phyloP scores from a whole-genome alignment of 2,888 invertebrate species.

The Heliconius erato region DNA sequence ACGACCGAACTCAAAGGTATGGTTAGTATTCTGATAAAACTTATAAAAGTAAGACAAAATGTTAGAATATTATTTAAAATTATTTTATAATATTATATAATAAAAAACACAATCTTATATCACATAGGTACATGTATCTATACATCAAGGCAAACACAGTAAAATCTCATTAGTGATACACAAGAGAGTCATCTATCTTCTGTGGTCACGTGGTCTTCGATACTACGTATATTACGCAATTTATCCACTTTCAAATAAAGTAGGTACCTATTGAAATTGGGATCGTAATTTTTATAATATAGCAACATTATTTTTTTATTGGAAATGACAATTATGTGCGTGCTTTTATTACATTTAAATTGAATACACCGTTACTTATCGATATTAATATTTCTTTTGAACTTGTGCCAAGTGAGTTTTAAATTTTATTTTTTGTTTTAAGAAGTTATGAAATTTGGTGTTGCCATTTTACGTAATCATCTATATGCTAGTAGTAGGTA shows the following conservation, averaged over 20 bases:
- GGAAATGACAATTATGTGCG: not conserved
- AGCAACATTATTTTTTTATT: constrained; percentile 30
- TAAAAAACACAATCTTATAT: not conserved
- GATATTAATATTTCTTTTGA: not conserved
- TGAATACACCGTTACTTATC: constrained; percentile 2
- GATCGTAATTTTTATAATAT: constrained; percentile 42
- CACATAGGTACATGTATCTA: not conserved
- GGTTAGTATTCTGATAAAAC: no score
- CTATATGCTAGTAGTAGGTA: constrained; percentile 8
- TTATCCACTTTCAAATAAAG: constrained; percentile 42
- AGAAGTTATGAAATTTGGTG: not conserved
- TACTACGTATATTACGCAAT: constrained; percentile 49
- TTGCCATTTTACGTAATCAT: not conserved
- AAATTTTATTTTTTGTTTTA: not conserved
- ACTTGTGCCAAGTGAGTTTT: not conserved
- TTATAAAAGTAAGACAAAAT: no score
- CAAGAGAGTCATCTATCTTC: constrained; percentile 71
- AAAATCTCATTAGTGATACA: constrained; percentile 57
- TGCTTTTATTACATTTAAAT: constrained; percentile 19
- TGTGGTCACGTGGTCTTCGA: constrained; percentile 70
- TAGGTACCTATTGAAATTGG: constrained; percentile 37
- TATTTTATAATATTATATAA: no score
- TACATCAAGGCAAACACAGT: constrained; percentile 42
- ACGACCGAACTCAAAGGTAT: no score
- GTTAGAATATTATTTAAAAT: no score